Conservation (phyloP, 2,113 vertebrate species). For the Solenodon paradoxus region DNA sequence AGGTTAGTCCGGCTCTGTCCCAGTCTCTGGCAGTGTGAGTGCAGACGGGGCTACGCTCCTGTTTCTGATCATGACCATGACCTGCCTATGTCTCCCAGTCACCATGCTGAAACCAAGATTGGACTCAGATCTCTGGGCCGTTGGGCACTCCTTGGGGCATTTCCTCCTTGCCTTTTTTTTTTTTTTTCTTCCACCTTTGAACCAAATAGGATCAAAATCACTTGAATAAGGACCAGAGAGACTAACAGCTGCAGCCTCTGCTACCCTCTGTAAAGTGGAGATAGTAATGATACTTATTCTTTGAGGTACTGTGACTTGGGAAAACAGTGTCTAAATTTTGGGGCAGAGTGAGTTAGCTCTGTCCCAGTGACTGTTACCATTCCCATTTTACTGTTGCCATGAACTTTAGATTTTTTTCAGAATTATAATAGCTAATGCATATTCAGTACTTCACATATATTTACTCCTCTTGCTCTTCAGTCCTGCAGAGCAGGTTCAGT, state of each 20-base stretch:
- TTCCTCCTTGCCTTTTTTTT: background rate
- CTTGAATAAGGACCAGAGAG: background rate
- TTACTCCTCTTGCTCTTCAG: background rate
- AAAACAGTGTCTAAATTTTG: background rate
- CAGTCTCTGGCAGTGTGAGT: background rate
- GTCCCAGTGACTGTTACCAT: background rate
- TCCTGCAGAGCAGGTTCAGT: background rate
- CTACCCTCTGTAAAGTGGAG: background rate
- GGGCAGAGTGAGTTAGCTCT: background rate
- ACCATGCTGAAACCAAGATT: background rate
- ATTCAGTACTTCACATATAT: background rate
- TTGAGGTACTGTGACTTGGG: background rate
- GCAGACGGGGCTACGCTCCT: background rate
- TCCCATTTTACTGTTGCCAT: background rate
- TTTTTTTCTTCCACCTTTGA: background rate
- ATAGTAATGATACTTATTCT: background rate
- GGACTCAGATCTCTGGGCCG: background rate
- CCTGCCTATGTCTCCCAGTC: background rate
- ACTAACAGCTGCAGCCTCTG: background rate
- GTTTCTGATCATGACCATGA: background rate
- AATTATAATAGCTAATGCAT: background rate
- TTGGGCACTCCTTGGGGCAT: background rate
- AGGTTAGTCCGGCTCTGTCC: background rate
- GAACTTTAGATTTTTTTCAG: background rate
- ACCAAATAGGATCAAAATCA: background rate